Evolutionary conservation across 1,140 invertebrate genomes (phyloP).

Genomic region (Antheraea pernyi): DNA sequence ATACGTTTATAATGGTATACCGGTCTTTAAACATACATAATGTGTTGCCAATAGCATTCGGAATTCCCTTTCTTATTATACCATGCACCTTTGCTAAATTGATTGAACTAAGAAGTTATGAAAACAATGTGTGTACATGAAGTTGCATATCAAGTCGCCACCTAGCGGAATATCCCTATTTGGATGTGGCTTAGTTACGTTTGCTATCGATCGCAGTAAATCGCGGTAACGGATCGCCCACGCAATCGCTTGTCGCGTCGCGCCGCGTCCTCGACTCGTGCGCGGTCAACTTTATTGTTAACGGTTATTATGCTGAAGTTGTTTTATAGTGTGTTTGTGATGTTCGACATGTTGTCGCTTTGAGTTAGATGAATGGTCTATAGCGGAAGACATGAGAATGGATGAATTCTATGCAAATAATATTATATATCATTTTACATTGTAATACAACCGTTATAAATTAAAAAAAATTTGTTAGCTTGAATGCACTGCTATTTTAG

Average conservation of each 20-base stretch:
- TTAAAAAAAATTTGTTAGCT: no score
- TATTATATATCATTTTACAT: no score
- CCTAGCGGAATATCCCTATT: conserved; percentile 19
- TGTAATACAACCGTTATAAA: no score
- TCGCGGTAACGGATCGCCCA: conserved; percentile 22
- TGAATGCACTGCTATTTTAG: no score
- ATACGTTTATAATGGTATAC: no score
- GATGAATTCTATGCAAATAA: neutral
- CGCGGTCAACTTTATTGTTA: conserved; percentile 25
- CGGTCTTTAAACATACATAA: no score
- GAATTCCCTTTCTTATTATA: no score
- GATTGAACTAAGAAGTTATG: no score
- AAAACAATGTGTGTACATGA: neutral
- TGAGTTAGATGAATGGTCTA: neutral
- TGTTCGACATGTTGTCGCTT: neutral
- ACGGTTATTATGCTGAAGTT: conserved; percentile 5
- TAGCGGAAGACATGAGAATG: neutral
- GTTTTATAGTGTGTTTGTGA: conserved; percentile 3
- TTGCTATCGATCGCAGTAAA: conserved; percentile 30
- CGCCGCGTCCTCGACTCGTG: conserved; percentile 14
- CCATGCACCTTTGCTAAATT: no score
- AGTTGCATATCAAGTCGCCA: conserved; percentile 4
- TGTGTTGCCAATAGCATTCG: no score
- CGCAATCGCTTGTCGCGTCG: conserved; percentile 26
- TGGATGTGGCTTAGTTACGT: conserved; percentile 22